These are phyloP conservation scores for Tetranychus piercei DNA, from an alignment of 2,888 invertebrate species.

Conservation along the genomic window DNA sequence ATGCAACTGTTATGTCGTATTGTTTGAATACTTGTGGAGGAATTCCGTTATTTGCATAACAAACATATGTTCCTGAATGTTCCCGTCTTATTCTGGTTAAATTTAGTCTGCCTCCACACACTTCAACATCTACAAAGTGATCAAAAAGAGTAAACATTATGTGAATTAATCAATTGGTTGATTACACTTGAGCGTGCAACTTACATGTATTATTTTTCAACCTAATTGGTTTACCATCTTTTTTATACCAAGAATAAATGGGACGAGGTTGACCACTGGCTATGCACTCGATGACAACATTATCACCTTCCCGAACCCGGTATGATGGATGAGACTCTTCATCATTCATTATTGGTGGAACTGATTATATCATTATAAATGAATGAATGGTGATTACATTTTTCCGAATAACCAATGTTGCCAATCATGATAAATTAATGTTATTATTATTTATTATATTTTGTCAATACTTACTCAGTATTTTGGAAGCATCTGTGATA, in stretches of 20 bases:
- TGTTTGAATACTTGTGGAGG: constrained; percentile 47
- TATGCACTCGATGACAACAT: constrained; percentile 59
- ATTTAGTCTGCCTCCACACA: constrained; percentile 40
- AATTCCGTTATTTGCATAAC: constrained; percentile 66
- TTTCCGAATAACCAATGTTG: background rate
- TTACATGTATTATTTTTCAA: constrained; percentile 47
- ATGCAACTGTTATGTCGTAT: constrained; percentile 67
- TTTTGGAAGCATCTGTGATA: constrained; percentile 41
- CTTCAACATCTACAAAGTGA: constrained; percentile 23
- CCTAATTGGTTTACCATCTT: constrained; percentile 45
- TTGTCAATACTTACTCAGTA: constrained; percentile 30
- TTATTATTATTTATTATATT: too few species aligned
- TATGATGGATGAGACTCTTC: constrained; percentile 37
- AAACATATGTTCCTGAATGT: constrained; percentile 56
- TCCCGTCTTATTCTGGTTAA: constrained; percentile 52
- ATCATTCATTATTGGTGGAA: constrained; percentile 69
- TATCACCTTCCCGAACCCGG: constrained; percentile 58
- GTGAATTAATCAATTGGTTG: too few species aligned
- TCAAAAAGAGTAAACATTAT: constrained; percentile 19
- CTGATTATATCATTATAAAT: constrained; percentile 36
- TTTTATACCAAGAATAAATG: constrained; percentile 53
- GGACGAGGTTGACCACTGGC: constrained; percentile 60
- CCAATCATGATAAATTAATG: background rate
- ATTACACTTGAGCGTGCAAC: constrained; percentile 23
- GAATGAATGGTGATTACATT: background rate